These are phyloP conservation scores for Pteronura brasiliensis DNA, from an alignment of 2,113 vertebrate genomes.

Conservation along the genomic window DNA sequence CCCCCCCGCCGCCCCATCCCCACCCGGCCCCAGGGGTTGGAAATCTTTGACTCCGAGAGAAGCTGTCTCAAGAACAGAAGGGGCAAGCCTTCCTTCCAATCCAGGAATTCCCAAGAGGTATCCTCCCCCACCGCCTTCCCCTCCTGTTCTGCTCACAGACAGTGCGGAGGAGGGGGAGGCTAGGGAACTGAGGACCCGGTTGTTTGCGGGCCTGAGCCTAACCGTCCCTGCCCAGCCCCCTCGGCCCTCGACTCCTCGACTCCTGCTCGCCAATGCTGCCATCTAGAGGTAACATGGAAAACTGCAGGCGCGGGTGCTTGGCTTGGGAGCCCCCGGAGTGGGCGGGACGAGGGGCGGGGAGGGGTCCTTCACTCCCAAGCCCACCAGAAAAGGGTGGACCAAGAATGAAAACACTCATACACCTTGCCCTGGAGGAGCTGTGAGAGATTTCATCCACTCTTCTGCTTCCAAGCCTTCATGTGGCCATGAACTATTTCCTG, in stretches of 20 bases:
- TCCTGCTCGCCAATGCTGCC: conserved; percentile 69
- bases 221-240: not conserved
- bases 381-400: not conserved
- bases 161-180: fast-evolving
- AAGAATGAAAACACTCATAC: not conserved
- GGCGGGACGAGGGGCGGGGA: too few relatives aligned
- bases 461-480: not conserved
- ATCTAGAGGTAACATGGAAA: conserved; percentile 36
- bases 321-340: not conserved
- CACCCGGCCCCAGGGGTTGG: not conserved
- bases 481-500: not conserved
- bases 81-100: not conserved
- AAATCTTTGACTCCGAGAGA: not conserved
- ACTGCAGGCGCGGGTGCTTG: not conserved
- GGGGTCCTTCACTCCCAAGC: not conserved
- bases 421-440: not conserved
- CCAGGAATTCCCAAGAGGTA: not conserved
- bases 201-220: not conserved
- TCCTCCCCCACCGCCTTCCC: not conserved
- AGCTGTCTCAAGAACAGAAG: not conserved
- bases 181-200: not conserved
- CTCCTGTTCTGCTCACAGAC: not conserved
- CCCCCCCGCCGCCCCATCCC: not conserved
- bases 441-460: not conserved
- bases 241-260: not conserved